Evolutionary conservation across 2,797 vertebrate species (phyloP), one percentile per base, ranked within the genome.

Genomic region (Limosa lapponica): DNA sequence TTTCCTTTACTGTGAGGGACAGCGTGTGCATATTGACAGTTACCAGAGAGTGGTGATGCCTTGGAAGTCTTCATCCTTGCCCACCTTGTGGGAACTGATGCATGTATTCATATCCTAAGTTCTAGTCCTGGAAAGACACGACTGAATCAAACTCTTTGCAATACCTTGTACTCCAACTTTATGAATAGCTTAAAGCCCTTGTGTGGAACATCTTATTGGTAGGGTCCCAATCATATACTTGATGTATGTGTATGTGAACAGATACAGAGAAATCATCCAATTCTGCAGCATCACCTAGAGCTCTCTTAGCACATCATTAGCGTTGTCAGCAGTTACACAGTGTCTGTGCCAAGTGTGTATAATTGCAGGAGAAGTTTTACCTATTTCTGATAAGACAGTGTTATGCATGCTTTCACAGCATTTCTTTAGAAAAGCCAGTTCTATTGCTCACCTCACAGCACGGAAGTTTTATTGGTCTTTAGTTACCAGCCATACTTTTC

Each of bases 241-340:
- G 19, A 15, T 54, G 37, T 65, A 25, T 64, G 12, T 59, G 2
- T 49, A 34, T 66, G 34, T 82, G 57, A 89, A 25, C 28, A 80
- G 81, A 48, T 30, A 49, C 25, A 90, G 57, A 82, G 55, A 78
- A 85, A 74, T 52, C 44, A 36, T 18, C 72, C 57, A 57, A 1
- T 78, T 44, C 87, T 91, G 65, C 65, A 91, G 73, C 73, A 79
- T 84, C 78, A 62, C 89, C 54, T 41, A 14, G 25, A 93, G 41
- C 52, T 78, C 79, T 83, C 88, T 90, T 41, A 90, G 90, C 80
- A 46, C 82, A 18, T 91, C 65, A 22, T 94, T 94, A 95, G 46
- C 46, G 16, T 61, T 88, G 73, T 86, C 93, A 81, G 1, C 94
- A 69, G 80, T 85, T 23, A 8, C 52, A 34, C 62, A 7, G 75